Evolutionary conservation across 2,888 invertebrate species (phyloP).

Genomic region (Halictus quadricinctus): DNA sequence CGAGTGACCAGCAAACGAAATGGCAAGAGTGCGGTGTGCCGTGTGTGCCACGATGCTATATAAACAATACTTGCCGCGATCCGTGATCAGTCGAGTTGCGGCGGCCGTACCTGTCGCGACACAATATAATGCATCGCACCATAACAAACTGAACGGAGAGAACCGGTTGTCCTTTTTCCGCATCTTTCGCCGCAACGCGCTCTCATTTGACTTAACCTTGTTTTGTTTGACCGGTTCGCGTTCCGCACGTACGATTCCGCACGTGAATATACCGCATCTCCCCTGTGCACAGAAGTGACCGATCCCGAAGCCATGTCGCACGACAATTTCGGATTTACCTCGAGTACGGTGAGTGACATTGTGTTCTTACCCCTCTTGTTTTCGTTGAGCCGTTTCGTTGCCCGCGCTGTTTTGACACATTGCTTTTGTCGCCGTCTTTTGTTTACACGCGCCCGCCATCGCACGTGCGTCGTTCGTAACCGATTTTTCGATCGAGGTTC

Average conservation of each 20-base stretch:
- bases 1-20: constrained; percentile 59
- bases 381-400: neutral
- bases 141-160: constrained; percentile 30
- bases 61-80: constrained; percentile 80
- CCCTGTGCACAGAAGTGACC: constrained; percentile 25
- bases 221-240: neutral
- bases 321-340: constrained; percentile 79
- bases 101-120: constrained; percentile 78
- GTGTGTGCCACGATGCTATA: constrained; percentile 71
- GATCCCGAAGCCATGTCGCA: constrained; percentile 71
- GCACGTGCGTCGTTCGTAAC: neutral
- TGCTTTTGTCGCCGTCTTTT: neutral
- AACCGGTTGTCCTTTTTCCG: constrained; percentile 50
- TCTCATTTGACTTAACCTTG: constrained; percentile 27
- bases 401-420: neutral
- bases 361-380: neutral
- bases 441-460: neutral
- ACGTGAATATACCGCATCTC: neutral
- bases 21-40: constrained; percentile 54
- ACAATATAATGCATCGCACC: constrained; percentile 63
- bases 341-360: constrained; percentile 77
- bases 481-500: neutral
- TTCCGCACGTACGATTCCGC: neutral
- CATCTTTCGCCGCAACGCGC: constrained; percentile 2
- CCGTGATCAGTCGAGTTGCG: constrained; percentile 79